phyloP scores from a whole-genome alignment of 2,113 vertebrate genomes.

The Corythaeola cristata region DNA sequence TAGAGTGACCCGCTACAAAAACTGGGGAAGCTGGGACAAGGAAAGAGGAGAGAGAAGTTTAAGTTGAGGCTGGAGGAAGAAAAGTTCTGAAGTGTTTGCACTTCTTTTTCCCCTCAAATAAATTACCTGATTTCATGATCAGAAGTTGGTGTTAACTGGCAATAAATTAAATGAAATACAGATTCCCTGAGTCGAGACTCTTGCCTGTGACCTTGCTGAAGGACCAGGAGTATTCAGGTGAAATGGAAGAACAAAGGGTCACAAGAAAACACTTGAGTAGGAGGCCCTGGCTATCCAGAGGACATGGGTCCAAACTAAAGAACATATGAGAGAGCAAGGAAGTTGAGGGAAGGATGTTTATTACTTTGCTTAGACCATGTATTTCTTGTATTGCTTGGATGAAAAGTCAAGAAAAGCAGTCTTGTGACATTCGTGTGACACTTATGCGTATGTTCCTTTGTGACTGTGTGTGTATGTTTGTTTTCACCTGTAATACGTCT shows the following conservation, averaged over 20 bases:
- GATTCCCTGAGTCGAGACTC: neutral
- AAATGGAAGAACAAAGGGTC: neutral
- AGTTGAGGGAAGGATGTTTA: neutral
- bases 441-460: neutral
- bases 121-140: neutral
- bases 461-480: neutral
- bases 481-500: neutral
- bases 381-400: neutral
- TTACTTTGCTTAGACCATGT: neutral
- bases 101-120: neutral
- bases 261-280: neutral
- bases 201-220: neutral
- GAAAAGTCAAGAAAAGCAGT: neutral
- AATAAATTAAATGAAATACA: neutral
- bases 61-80: neutral
- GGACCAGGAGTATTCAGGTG: neutral
- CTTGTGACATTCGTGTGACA: neutral
- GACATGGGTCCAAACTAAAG: neutral
- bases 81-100: neutral
- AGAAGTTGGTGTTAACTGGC: neutral
- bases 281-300: neutral
- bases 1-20: neutral
- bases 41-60: neutral
- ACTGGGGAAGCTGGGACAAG: neutral
- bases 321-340: neutral